Evolutionary conservation across 2,888 invertebrate species (phyloP), one percentile per base, ranked within the genome.

Genomic region (Cinara cedri): DNA sequence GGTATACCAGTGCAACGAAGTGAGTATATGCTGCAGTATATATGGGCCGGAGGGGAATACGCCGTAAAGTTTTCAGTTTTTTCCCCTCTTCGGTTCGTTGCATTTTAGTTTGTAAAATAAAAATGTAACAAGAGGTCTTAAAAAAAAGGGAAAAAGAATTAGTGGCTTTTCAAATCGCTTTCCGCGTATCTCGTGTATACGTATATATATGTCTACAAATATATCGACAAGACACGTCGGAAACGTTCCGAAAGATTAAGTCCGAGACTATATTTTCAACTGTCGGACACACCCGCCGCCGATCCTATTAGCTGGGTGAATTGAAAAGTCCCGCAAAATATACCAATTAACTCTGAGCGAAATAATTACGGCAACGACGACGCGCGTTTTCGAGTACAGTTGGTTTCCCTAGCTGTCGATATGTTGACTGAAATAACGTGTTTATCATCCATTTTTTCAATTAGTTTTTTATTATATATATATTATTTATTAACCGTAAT

Each of bases 121-220:
- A 54, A 46, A 34, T 34, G 34, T 34, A 34, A 34, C 34, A 6
- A 34, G 3, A 34, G 34, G 3, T 34, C 34, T 4, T 34, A 34
- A 34, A 34, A 3, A 34, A 6, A 10, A 46, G 26, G 4, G 14
- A 10, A 21, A 62, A 62, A 46, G 60, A 72, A 62, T 62, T 49
- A 72, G 62, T 49, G 34, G 49, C 60, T 34, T 72, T 72, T 72
- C 46, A 72, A 72, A 72, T 72, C 49, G 26, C n/a, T 62, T 44
- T 60, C 21, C n/a, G 3, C 60, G 19, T 71, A 44, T 6, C 21
- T 16, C 21, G 1, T 26, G 34, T 4, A n/a, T n/a, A n/a, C n/a
- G n/a, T n/a, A n/a, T n/a, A n/a, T n/a, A n/a, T n/a, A n/a, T n/a
- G n/a, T n/a, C 57, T 2, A 11, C 24, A 6, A 14, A 44, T 44